These are phyloP conservation scores for Fragum fragum DNA, from an alignment of 2,888 invertebrate species.

Conservation along the genomic window DNA sequence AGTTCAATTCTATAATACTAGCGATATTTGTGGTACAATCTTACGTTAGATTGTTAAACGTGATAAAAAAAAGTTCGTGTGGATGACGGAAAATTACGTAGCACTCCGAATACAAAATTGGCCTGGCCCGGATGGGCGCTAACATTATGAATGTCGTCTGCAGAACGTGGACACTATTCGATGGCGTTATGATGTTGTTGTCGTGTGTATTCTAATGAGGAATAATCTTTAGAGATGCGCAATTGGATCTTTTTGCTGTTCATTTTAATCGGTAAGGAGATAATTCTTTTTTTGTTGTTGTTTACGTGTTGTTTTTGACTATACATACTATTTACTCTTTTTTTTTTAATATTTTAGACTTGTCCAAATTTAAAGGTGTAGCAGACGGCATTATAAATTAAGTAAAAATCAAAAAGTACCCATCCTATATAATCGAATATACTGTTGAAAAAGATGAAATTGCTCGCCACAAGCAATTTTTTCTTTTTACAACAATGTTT, in stretches of 20 bases:
- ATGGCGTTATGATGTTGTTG: background rate
- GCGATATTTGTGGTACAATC: background rate
- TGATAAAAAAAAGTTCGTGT: background rate
- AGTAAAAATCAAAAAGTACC: no score
- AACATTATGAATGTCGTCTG: constrained; percentile 2
- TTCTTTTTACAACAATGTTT: no score
- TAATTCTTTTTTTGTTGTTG: no score
- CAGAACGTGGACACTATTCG: background rate
- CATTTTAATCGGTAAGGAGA: background rate
- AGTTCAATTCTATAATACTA: constrained; percentile 6
- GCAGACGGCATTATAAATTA: no score
- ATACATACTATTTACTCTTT: no score
- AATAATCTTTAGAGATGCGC: background rate
- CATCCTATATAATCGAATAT: no score
- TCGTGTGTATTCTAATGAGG: background rate
- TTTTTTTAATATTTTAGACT: no score
- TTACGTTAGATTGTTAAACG: background rate
- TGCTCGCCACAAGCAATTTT: no score
- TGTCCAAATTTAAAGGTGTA: no score
- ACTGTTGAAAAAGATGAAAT: no score
- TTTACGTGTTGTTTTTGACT: no score
- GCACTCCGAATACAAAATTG: background rate
- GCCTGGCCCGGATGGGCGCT: constrained; percentile 4
- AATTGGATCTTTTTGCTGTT: background rate
- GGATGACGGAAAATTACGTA: background rate